Percentiles rank a stretch among this genome's conserved stretches.
These are phyloP conservation scores for Gastrophryne carolinensis DNA, from an alignment of 2,797 vertebrate species.

Conservation along the genomic window DNA sequence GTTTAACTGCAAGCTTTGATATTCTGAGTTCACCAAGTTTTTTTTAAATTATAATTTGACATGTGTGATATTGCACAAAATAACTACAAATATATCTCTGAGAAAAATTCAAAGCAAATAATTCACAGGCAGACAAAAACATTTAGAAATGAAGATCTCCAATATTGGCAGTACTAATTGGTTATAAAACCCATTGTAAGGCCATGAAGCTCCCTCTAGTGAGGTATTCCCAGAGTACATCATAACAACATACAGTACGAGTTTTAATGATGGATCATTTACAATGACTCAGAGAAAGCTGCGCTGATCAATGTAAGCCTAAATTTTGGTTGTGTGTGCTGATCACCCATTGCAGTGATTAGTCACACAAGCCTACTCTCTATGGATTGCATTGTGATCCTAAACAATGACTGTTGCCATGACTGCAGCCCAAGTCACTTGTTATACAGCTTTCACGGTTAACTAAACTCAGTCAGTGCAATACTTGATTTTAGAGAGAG, in stretches of 20 bases:
- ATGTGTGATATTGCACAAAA: not conserved
- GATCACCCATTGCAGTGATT: too few relatives aligned
- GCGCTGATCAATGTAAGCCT: constrained; percentile 10
- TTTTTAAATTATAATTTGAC: not conserved
- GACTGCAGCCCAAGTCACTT: too few relatives aligned
- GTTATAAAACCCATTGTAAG: not conserved
- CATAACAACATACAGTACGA: not conserved
- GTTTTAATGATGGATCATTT: not conserved
- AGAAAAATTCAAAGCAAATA: not conserved
- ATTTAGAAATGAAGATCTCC: not conserved
- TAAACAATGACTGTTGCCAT: too few relatives aligned
- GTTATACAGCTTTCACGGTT: too few relatives aligned
- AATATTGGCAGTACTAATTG: not conserved
- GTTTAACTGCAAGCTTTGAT: not conserved
- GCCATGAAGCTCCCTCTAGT: constrained; percentile 28
- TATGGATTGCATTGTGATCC: too few relatives aligned
- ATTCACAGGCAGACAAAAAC: too few relatives aligned
- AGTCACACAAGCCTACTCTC: too few relatives aligned
- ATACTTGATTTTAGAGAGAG: too few relatives aligned
- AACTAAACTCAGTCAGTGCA: too few relatives aligned
- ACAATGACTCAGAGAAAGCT: not conserved
- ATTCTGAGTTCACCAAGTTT: not conserved
- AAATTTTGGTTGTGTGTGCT: too few relatives aligned
- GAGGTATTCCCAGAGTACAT: constrained; percentile 28
- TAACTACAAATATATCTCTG: too few relatives aligned